phyloP scores from a whole-genome alignment of 2,888 invertebrate species.

The Galerucella nymphaeae region DNA sequence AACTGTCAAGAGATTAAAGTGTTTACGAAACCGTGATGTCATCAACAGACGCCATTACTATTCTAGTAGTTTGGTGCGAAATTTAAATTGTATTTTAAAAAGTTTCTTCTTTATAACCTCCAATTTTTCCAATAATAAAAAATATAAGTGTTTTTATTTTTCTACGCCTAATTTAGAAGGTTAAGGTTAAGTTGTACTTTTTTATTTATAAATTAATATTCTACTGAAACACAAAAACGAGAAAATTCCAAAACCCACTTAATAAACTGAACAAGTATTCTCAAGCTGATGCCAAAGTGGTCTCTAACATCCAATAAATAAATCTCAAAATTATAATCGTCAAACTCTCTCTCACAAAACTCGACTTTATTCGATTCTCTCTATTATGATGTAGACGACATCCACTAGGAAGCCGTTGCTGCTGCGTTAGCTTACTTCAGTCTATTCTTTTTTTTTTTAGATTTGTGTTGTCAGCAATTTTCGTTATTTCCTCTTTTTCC shows the following conservation, averaged over 20 bases:
- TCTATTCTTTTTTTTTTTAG: not conserved
- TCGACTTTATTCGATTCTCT: constrained; percentile 9
- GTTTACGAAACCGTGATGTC: too few species aligned
- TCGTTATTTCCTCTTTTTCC: not conserved
- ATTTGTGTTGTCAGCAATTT: not conserved
- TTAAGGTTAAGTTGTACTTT: too few species aligned
- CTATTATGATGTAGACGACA: not conserved
- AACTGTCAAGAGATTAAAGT: too few species aligned
- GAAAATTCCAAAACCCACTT: not conserved
- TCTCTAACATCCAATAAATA: constrained; percentile 3
- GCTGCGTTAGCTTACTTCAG: not conserved
- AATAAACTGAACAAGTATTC: not conserved
- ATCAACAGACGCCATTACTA: too few species aligned
- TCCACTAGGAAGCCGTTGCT: not conserved
- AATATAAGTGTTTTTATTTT: too few species aligned
- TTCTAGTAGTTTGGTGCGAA: too few species aligned
- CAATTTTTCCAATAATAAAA: too few species aligned
- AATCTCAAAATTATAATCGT: constrained; percentile 6
- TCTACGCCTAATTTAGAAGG: too few species aligned
- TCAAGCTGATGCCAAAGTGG: not conserved
- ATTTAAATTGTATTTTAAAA: too few species aligned
- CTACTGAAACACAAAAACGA: not conserved
- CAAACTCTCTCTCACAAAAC: not conserved
- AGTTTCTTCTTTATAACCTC: too few species aligned
- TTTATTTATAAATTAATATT: too few species aligned